These are phyloP conservation scores for Zosterops pallidus DNA, from an alignment of 2,113 vertebrate genomes.

Conservation along the genomic window DNA sequence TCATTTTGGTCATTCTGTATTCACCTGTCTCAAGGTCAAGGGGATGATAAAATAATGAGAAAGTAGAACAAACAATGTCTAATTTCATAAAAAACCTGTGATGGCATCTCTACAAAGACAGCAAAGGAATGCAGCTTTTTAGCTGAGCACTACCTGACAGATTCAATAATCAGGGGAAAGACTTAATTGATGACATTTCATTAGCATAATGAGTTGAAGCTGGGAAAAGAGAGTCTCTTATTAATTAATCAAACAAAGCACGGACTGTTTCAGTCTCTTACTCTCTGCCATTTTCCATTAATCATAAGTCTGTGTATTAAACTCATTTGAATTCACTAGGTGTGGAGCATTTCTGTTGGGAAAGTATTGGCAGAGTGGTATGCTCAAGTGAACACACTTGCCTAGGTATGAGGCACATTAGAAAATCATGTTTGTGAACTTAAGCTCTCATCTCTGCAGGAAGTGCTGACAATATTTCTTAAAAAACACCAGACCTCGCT, in stretches of 20 bases:
- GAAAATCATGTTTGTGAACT: constrained; percentile 40
- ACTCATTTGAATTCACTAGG: constrained; percentile 73
- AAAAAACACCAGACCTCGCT: not conserved
- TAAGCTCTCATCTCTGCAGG: constrained; percentile 40
- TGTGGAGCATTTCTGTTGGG: constrained; percentile 65
- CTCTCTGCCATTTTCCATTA: constrained; percentile 80
- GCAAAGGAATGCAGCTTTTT: constrained; percentile 73
- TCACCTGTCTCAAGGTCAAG: constrained; percentile 70
- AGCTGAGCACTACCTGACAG: constrained; percentile 73
- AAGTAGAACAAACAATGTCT: constrained; percentile 68
- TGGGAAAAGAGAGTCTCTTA: constrained; percentile 81
- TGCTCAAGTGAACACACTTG: constrained; percentile 61
- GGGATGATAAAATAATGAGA: constrained; percentile 55
- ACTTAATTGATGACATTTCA: constrained; percentile 85
- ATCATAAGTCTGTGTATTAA: constrained; percentile 75
- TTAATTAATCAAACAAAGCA: constrained; percentile 85
- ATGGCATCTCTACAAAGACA: constrained; percentile 66
- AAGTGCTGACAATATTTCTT: constrained; percentile 39
- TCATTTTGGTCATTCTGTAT: constrained; percentile 12
- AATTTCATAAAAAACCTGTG: constrained; percentile 68
- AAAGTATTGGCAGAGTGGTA: constrained; percentile 51
- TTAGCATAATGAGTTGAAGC: constrained; percentile 83
- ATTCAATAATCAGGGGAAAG: constrained; percentile 83
- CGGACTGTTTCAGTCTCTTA: constrained; percentile 75
- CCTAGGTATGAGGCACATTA: constrained; percentile 7